Conservation (phyloP, 2,797 vertebrate genomes). For the Micrastur ruficollis region DNA sequence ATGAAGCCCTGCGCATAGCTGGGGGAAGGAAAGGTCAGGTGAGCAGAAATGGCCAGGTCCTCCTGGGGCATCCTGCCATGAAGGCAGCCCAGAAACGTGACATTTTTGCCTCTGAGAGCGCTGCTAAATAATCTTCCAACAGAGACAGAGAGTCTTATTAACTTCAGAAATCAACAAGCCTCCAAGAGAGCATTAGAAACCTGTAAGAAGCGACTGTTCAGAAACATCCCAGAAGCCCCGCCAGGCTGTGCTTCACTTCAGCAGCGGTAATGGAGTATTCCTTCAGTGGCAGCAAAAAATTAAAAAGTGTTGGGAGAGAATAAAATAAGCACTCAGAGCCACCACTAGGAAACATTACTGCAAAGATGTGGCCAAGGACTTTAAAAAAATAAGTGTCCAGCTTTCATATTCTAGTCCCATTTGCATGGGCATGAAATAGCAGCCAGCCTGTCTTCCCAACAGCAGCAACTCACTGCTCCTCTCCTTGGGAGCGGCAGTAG, state of each 20-base stretch:
- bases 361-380: background rate
- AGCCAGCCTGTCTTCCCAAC: background rate
- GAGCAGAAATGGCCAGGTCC: background rate
- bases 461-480: background rate
- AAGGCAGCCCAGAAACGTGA: background rate
- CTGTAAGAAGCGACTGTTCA: background rate
- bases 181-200: background rate
- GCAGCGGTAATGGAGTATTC: background rate
- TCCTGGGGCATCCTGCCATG: background rate
- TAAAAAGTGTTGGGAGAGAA: background rate
- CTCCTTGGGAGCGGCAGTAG: background rate
- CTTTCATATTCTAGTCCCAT: background rate
- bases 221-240: background rate
- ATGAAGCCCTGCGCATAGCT: background rate
- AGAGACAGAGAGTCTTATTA: background rate
- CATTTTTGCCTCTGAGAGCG: background rate
- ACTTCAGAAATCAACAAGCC: background rate
- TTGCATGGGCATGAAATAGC: background rate
- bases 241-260: background rate
- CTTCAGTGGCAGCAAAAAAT: background rate
- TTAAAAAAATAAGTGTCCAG: background rate
- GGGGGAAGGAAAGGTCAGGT: too few species aligned
- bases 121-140: background rate
- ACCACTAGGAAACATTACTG: background rate
- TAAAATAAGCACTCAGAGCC: background rate